Evolutionary conservation across 1,140 invertebrate genomes (phyloP).

Genomic region (Dendroctonus ponderosae): DNA sequence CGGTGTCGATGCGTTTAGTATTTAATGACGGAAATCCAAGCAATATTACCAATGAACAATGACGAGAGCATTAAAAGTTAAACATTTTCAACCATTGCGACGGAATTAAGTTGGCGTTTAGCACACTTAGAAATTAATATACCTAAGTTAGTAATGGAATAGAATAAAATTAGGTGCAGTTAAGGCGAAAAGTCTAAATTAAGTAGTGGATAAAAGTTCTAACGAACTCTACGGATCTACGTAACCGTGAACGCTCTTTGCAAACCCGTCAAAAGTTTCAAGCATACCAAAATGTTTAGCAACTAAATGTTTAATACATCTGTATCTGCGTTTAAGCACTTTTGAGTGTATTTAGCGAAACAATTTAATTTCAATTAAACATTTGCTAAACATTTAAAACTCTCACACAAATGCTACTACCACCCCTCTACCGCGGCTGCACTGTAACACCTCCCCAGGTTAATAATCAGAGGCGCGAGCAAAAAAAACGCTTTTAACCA

Average conservation of each 20-base stretch:
- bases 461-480: constrained; percentile 24
- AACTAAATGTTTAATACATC: constrained; percentile 15
- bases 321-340: not conserved
- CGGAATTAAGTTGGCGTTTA: too few relatives aligned
- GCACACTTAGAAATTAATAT: not conserved
- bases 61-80: too few relatives aligned
- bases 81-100: too few relatives aligned
- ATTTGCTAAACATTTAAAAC: constrained; percentile 30
- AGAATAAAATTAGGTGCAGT: constrained; percentile 29
- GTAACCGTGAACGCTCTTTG: constrained; percentile 27
- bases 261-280: constrained; percentile 19
- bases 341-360: not conserved
- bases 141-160: constrained; percentile 29
- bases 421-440: constrained; percentile 47
- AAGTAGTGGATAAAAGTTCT: constrained; percentile 21
- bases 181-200: constrained; percentile 22
- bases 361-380: not conserved
- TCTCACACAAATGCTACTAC: constrained; percentile 32
- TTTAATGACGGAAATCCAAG: too few relatives aligned
- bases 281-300: constrained; percentile 27
- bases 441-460: constrained; percentile 48
- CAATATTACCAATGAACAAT: too few relatives aligned
- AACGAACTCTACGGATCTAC: constrained; percentile 23
- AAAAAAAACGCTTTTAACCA: constrained; percentile 20
- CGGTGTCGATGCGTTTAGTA: too few relatives aligned